Evolutionary conservation across 2,888 invertebrate genomes (phyloP).

Genomic region (Julus scanicus): DNA sequence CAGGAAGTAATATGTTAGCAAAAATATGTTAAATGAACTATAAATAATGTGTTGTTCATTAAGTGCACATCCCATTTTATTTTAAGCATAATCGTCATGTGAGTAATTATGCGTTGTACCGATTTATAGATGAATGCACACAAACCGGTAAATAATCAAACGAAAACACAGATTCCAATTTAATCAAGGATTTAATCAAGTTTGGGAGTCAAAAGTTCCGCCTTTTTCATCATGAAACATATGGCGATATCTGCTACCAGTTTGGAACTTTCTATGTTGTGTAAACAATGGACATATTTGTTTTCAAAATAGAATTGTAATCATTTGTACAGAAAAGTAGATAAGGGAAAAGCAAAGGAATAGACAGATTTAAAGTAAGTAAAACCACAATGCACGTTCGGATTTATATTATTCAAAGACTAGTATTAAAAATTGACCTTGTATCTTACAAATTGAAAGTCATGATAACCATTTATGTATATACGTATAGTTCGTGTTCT

Average conservation of each 20-base stretch:
- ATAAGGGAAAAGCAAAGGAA: not conserved
- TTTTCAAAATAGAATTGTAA: not conserved
- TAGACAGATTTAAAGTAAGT: too few relatives aligned
- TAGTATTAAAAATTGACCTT: too few relatives aligned
- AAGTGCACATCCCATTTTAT: not conserved
- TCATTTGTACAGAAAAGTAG: not conserved
- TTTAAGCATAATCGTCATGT: not conserved
- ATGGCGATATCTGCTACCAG: not conserved
- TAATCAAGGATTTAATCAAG: conserved; percentile 45
- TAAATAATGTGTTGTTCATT: not conserved
- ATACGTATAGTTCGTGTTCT: too few relatives aligned
- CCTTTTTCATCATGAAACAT: conserved; percentile 6
- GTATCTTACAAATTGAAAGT: too few relatives aligned
- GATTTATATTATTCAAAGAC: too few relatives aligned
- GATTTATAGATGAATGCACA: not conserved
- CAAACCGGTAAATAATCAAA: conserved; percentile 2
- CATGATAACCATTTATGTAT: too few relatives aligned
- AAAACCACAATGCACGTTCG: too few relatives aligned
- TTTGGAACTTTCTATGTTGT: not conserved
- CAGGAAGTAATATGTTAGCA: not conserved
- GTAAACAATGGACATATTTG: not conserved
- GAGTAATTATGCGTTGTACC: conserved; percentile 21
- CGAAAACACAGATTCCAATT: not conserved
- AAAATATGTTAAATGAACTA: not conserved
- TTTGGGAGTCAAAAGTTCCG: not conserved